Conservation (phyloP, 2,113 vertebrate species). For the Gavia stellata region DNA sequence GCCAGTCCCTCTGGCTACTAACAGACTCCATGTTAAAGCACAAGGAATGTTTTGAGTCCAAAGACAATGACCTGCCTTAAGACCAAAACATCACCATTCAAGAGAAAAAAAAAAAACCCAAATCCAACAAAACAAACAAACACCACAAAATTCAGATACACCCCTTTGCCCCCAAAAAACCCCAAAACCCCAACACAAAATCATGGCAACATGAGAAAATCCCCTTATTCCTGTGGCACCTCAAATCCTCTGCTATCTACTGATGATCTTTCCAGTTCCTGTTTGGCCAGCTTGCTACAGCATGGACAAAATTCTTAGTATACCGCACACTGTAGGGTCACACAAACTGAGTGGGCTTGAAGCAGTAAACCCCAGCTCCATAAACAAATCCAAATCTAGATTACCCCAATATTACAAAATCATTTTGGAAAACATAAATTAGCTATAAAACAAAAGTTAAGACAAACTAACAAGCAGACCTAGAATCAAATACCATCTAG, state of each 20-base stretch:
- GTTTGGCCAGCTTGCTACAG: background rate
- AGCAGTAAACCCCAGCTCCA: background rate
- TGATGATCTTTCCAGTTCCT: background rate
- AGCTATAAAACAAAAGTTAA: background rate
- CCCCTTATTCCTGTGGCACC: background rate
- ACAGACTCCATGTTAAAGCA: background rate
- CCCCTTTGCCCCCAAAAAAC: accelerated
- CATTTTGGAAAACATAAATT: background rate
- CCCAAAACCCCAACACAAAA: background rate
- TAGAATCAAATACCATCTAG: background rate
- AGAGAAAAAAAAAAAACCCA: background rate
- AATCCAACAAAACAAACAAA: background rate
- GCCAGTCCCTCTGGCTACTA: background rate
- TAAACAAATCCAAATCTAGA: background rate
- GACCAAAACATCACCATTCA: background rate
- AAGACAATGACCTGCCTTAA: background rate
- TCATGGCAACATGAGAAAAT: background rate
- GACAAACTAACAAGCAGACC: background rate
- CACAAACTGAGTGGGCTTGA: background rate
- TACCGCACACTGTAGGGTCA: background rate
- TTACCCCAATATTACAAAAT: background rate
- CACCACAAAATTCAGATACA: background rate
- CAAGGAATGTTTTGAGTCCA: background rate
- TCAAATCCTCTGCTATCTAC: background rate
- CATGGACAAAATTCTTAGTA: background rate